Conservation (phyloP, 2,113 vertebrate species). For the Gulo gulo region DNA sequence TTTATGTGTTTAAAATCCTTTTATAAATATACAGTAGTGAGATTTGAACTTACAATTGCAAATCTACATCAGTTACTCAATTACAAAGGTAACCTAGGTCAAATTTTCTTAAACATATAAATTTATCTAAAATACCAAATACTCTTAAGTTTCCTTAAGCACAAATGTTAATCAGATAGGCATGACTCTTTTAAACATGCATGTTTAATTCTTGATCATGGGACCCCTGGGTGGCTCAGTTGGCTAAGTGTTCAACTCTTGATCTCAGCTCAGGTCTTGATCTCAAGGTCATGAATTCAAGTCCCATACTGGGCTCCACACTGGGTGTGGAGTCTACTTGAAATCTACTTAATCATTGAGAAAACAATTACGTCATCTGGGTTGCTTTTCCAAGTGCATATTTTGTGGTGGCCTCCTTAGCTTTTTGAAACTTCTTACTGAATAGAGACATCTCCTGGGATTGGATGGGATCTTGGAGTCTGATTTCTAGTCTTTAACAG, state of each 20-base stretch:
- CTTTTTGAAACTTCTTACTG: background rate
- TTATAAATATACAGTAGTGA: background rate
- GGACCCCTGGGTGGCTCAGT: background rate
- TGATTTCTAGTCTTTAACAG: background rate
- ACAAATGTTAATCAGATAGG: background rate
- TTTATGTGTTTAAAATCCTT: conserved; percentile 20
- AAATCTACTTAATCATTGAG: background rate
- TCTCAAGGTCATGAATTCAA: background rate
- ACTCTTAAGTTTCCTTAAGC: background rate
- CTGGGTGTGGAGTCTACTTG: background rate
- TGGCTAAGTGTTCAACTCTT: background rate
- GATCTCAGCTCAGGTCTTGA: background rate
- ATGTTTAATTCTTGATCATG: background rate
- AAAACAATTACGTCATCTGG: background rate
- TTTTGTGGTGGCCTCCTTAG: background rate
- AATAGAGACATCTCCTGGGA: background rate
- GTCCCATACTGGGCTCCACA: background rate
- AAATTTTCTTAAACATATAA: background rate
- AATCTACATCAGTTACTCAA: background rate
- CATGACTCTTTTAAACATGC: conserved; percentile 1
- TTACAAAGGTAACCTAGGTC: background rate
- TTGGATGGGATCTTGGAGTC: background rate
- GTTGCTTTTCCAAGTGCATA: background rate
- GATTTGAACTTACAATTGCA: background rate
- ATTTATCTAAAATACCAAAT: background rate